phyloP scores from a whole-genome alignment of 2,113 vertebrate species.

The Lamprotornis superbus region DNA sequence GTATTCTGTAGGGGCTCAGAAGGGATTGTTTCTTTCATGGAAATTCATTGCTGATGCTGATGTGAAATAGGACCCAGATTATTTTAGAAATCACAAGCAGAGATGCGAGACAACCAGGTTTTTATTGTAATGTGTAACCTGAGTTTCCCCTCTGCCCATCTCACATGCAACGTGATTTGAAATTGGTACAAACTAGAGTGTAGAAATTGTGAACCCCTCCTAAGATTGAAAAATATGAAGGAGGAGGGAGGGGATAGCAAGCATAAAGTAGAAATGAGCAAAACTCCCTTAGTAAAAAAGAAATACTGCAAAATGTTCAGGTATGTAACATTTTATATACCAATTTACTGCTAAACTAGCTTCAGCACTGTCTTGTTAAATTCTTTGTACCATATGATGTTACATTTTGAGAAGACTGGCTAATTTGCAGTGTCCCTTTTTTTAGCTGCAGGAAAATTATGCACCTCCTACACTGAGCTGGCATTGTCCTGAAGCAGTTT shows the following conservation, averaged over 20 bases:
- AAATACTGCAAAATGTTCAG: neutral
- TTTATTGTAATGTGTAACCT: neutral
- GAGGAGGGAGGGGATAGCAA: neutral
- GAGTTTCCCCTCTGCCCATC: neutral
- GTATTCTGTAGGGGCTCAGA: neutral
- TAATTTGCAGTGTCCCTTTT: neutral
- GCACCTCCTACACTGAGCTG: constrained; percentile 16
- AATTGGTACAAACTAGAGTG: neutral
- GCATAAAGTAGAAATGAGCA: neutral
- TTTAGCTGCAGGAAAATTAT: constrained; percentile 19
- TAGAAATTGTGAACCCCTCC: neutral
- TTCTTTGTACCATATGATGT: neutral
- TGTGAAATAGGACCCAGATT: neutral
- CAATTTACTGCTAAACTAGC: neutral
- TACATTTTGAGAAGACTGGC: neutral
- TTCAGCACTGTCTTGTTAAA: neutral
- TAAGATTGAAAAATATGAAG: neutral
- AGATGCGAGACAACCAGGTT: neutral
- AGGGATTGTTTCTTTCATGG: neutral
- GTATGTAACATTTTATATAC: neutral
- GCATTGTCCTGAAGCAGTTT: neutral
- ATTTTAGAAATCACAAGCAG: neutral
- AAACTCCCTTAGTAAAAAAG: neutral
- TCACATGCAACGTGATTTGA: neutral
- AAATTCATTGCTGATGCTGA: neutral